Base-by-base conservation (phyloP, 2,797 vertebrate species). In the Falco rusticolus region DNA sequence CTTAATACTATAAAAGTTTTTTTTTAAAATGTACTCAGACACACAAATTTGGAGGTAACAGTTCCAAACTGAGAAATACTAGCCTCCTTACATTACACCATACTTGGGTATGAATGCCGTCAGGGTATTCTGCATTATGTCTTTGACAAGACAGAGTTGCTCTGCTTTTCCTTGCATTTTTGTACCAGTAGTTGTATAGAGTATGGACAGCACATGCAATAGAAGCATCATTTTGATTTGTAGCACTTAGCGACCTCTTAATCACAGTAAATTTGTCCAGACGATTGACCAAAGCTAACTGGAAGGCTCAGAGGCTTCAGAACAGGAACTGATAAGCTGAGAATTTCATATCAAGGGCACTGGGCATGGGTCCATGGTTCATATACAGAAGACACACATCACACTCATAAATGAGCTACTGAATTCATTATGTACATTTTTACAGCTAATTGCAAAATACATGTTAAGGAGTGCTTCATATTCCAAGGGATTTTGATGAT, bases 401-500 rank as follows among this genome's bases (percentile, higher is more conserved):
- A 51, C 43, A 92, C 72, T 89, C 18, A 82, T 53, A 88, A 85
- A 91, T 69, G 2, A 63, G 56, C n/a, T 80, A 45, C 63, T 88
- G 84, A 45, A 84, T 66, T 86, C 9, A 68, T 88, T 89, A 89
- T 60, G 69, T 34, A 90, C 78, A 86, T 93, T 82, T 85, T 92
- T 84, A 77, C 56, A 87, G 53, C 50, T 91, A 82, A 91, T 88
- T 96, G 56, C 33, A 91, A 89, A 93, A 88, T 64, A 88, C 26
- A 86, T 84, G 64, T 60, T 76, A 88, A 93, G 51, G 28, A 88
- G 37, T 54, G 17, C 41, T 90, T 86, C 76, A 70, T 79, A 90
- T 71, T 93, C 66, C 34, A 81, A 86, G 45, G 56, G 51, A 93
- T 92, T 95, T 92, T 89, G 39, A 91, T 81, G 0, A 90, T 63